Conservation (phyloP, 2,888 invertebrate genomes). For the Cinara cedri region DNA sequence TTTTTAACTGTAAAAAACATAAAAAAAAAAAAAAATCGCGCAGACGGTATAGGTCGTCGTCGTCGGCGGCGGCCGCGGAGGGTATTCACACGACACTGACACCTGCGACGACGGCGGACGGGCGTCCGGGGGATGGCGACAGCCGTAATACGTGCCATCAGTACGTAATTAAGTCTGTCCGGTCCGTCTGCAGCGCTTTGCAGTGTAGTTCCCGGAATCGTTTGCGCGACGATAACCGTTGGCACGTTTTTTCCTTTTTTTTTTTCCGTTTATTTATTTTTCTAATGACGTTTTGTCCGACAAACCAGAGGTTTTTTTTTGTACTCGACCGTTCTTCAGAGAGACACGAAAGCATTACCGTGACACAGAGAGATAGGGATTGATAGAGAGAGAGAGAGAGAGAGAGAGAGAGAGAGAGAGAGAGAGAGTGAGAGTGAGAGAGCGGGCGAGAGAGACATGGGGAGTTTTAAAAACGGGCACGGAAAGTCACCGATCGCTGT, state of each 20-base stretch:
- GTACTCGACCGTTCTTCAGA: too few species aligned
- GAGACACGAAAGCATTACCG: neutral
- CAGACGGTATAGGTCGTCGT: constrained; percentile 36
- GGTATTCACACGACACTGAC: constrained; percentile 54
- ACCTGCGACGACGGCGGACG: constrained; percentile 29
- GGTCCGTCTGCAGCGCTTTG: constrained; percentile 8
- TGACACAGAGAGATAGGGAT: too few species aligned
- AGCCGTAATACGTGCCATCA: constrained; percentile 55
- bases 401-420: too few species aligned
- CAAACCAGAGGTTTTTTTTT: neutral
- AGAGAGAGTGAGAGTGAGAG: too few species aligned
- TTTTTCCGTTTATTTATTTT: neutral
- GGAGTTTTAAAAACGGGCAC: neutral
- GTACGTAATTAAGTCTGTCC: constrained; percentile 56
- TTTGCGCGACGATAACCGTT: constrained; percentile 36
- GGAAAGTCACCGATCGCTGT: neutral
- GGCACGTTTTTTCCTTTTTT: neutral
- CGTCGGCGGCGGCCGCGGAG: neutral
- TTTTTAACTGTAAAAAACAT: constrained; percentile 45
- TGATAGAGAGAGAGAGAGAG: too few species aligned
- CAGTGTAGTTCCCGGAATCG: constrained; percentile 44
- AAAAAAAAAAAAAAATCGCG: constrained; percentile 27
- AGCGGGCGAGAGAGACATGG: neutral
- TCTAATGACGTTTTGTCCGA: constrained; percentile 24
- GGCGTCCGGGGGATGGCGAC: constrained; percentile 23